These are phyloP conservation scores for Stegodyphus dumicola DNA, from an alignment of 1,140 invertebrate genomes.

Conservation along the genomic window DNA sequence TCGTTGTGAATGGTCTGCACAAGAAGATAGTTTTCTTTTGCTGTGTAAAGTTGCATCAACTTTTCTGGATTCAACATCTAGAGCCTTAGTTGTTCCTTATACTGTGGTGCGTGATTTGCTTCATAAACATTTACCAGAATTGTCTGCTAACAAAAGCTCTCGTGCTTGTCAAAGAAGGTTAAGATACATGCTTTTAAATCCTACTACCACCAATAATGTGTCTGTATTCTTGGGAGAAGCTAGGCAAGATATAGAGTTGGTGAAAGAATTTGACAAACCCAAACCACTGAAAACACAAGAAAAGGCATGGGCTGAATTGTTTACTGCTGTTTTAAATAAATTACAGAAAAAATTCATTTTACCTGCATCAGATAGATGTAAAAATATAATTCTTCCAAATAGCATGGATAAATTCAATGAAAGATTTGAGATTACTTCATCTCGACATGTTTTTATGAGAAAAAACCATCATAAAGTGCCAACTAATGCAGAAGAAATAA, in stretches of 20 bases:
- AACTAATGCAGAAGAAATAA: slow-evolving; percentile 66
- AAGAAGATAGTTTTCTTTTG: slow-evolving; percentile 70
- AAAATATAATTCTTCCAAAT: slow-evolving; percentile 32
- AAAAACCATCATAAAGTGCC: slow-evolving; percentile 59
- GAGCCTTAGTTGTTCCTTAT: slow-evolving; percentile 68
- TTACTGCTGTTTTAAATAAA: slow-evolving; percentile 62
- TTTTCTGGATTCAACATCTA: slow-evolving; percentile 74
- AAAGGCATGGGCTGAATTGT: slow-evolving; percentile 55
- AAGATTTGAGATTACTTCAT: slow-evolving; percentile 61
- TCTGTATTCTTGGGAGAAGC: slow-evolving; percentile 75
- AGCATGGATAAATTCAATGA: slow-evolving; percentile 54
- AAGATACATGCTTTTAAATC: slow-evolving; percentile 75
- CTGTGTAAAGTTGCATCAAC: slow-evolving; percentile 77
- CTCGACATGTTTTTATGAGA: slow-evolving; percentile 1
- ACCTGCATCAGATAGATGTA: slow-evolving; percentile 32
- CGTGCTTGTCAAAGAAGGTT: slow-evolving; percentile 77
- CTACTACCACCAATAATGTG: slow-evolving; percentile 72
- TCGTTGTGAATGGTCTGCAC: slow-evolving; percentile 68
- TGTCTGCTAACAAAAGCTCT: slow-evolving; percentile 77
- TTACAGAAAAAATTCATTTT: slow-evolving; percentile 63
- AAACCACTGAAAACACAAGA: slow-evolving; percentile 57
- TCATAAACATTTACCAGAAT: slow-evolving; percentile 70
- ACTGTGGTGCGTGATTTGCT: slow-evolving; percentile 75
- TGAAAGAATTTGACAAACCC: slow-evolving; percentile 66
- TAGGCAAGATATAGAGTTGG: slow-evolving; percentile 72